A percentile compares a stretch with the other conserved stretches of the same genome.
Evolutionary conservation across 2,888 invertebrate species (phyloP).

Genomic region (Pyrgus malvae): DNA sequence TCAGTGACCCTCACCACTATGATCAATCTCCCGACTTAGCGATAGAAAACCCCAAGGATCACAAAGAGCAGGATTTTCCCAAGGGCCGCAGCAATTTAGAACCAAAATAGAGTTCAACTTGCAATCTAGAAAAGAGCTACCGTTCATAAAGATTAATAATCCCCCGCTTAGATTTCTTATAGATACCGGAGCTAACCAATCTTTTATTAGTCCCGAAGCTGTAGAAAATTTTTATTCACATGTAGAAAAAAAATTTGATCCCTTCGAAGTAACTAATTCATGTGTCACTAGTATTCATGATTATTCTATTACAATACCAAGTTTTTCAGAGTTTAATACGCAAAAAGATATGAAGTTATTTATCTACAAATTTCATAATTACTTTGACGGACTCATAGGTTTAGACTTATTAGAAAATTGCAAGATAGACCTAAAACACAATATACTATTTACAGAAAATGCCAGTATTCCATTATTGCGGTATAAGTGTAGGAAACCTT

Average conservation of each 20-base stretch:
- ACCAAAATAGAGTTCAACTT: conserved; percentile 9
- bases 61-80: too few species aligned
- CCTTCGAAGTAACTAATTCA: conserved; percentile 22
- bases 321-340: conserved; percentile 32
- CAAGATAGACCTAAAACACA: conserved; percentile 34
- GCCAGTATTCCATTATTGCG: conserved; percentile 24
- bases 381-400: conserved; percentile 30
- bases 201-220: conserved; percentile 36
- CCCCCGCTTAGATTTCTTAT: conserved; percentile 37
- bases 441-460: conserved; percentile 23
- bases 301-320: conserved; percentile 38
- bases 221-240: conserved; percentile 26
- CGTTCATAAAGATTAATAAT: conserved; percentile 33
- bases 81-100: neutral
- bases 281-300: conserved; percentile 17
- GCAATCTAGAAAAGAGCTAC: conserved; percentile 30
- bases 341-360: conserved; percentile 12
- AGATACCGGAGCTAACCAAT: conserved; percentile 31
- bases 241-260: conserved; percentile 3
- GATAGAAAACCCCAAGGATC: too few species aligned
- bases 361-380: conserved; percentile 18
- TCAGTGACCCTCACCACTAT: too few species aligned
- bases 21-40: too few species aligned
- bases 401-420: conserved; percentile 34
- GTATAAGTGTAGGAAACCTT: conserved; percentile 13